These are phyloP conservation scores for Lottia scabra DNA, from an alignment of 2,888 invertebrate genomes.

Conservation along the genomic window DNA sequence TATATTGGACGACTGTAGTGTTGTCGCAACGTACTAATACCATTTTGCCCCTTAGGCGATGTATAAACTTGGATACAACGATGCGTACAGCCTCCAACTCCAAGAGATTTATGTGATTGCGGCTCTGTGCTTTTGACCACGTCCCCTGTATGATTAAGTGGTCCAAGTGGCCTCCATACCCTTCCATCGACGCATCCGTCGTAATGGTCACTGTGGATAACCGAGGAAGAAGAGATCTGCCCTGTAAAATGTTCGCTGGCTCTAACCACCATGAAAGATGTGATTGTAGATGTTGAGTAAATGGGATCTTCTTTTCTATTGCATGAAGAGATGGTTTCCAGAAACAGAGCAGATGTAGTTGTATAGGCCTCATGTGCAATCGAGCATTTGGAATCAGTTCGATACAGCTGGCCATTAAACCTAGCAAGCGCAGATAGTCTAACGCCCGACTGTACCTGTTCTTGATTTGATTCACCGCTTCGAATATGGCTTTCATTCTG, in stretches of 20 bases:
- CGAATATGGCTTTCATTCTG: slow-evolving; percentile 4
- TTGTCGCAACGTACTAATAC: no score
- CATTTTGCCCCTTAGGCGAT: no score
- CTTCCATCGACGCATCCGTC: slow-evolving; percentile 13
- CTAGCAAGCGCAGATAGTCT: slow-evolving; percentile 7
- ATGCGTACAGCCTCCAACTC: slow-evolving; percentile 12
- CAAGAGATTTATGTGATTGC: slow-evolving; percentile 5
- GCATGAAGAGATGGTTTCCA: background rate
- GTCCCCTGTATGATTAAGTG: slow-evolving; percentile 11
- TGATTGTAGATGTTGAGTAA: background rate
- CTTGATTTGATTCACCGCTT: background rate
- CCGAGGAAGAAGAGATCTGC: background rate
- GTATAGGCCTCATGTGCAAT: slow-evolving; percentile 8
- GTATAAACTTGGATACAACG: background rate
- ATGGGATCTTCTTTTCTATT: background rate
- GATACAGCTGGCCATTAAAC: background rate
- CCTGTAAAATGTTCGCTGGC: slow-evolving; percentile 1
- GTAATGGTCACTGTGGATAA: background rate
- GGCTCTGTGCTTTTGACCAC: background rate
- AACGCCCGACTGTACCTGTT: background rate
- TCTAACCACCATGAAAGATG: background rate
- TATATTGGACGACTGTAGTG: slow-evolving; percentile 4
- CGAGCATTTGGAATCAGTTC: slow-evolving; percentile 20
- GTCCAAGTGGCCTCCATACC: slow-evolving; percentile 7
- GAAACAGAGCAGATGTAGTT: slow-evolving; percentile 1